Conservation (phyloP, 1,140 invertebrate genomes). For the Caenorhabditis latens region DNA sequence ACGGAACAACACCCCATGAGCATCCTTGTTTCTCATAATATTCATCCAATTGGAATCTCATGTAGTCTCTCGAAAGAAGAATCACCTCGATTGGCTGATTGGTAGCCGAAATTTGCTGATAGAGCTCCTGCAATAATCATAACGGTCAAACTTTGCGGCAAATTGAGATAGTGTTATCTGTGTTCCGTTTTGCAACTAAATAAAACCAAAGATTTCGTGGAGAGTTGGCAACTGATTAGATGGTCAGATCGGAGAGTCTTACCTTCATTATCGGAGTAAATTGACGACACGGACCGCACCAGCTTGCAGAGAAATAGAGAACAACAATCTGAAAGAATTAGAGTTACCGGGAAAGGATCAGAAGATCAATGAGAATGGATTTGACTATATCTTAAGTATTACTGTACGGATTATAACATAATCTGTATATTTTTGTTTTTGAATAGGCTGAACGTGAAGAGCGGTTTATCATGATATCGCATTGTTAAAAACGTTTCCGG, state of each 20-base stretch:
- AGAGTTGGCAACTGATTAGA: conserved; percentile 44
- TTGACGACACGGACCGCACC: conserved; percentile 45
- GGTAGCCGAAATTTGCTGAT: conserved; percentile 23
- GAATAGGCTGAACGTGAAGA: background rate
- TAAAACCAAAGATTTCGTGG: conserved; percentile 1
- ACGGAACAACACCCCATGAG: conserved; percentile 35
- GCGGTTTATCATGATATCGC: background rate
- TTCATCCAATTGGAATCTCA: conserved; percentile 54
- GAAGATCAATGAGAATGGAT: background rate
- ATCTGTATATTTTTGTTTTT: conserved; percentile 1
- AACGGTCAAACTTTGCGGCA: background rate
- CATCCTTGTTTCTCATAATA: conserved; percentile 55
- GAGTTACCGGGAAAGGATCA: background rate
- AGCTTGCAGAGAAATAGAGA: conserved; percentile 40
- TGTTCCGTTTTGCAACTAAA: background rate
- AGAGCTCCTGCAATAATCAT: conserved; percentile 42
- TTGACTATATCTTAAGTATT: background rate
- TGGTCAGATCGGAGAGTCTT: background rate
- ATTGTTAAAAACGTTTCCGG: background rate
- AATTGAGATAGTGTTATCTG: conserved; percentile 5
- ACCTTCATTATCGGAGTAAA: conserved; percentile 54
- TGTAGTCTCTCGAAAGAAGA: conserved; percentile 50
- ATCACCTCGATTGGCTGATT: conserved; percentile 47
- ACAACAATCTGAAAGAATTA: conserved; percentile 45
- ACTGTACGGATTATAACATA: background rate